Percentiles rank a stretch among this genome's conserved stretches.
Evolutionary conservation across 2,113 vertebrate species (phyloP).

Genomic region (Gasterosteus nipponicus): DNA sequence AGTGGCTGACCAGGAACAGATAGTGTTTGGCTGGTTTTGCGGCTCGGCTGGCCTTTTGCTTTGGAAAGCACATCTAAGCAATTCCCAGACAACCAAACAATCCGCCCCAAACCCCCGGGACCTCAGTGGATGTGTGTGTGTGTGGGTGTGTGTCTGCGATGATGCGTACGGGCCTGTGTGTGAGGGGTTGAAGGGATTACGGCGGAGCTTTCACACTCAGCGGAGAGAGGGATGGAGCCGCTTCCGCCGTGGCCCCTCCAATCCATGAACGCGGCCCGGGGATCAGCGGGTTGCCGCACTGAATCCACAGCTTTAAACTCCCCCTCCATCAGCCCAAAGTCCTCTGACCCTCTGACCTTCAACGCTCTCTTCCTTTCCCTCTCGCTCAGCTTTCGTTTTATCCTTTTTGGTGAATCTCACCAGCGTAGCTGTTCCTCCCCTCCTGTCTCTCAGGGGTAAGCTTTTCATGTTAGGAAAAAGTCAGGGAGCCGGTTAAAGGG

Average conservation of each 20-base stretch:
- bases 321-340: slow-evolving; percentile 46
- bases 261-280: slow-evolving; percentile 66
- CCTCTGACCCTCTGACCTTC: slow-evolving; percentile 67
- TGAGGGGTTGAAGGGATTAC: slow-evolving; percentile 70
- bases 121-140: slow-evolving; percentile 39
- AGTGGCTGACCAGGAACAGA: slow-evolving; percentile 54
- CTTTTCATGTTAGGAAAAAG: slow-evolving; percentile 54
- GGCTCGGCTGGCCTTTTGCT: slow-evolving; percentile 63
- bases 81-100: slow-evolving; percentile 75
- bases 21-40: slow-evolving; percentile 43
- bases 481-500: slow-evolving; percentile 40
- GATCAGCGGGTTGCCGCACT: slow-evolving; percentile 68
- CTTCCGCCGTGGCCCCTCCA: slow-evolving; percentile 58
- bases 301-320: slow-evolving; percentile 69
- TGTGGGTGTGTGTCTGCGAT: slow-evolving; percentile 11
- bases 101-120: slow-evolving; percentile 68
- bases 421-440: slow-evolving; percentile 43
- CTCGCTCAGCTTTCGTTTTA: slow-evolving; percentile 43
- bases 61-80: slow-evolving; percentile 77
- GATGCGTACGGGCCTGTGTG: slow-evolving; percentile 48
- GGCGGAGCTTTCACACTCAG: slow-evolving; percentile 72
- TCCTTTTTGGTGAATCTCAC: slow-evolving; percentile 39
- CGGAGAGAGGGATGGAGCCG: slow-evolving; percentile 69
- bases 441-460: slow-evolving; percentile 24
- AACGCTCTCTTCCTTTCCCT: slow-evolving; percentile 41